Conservation (phyloP, 1,140 invertebrate species). For the Lasioglossum baleicum region DNA sequence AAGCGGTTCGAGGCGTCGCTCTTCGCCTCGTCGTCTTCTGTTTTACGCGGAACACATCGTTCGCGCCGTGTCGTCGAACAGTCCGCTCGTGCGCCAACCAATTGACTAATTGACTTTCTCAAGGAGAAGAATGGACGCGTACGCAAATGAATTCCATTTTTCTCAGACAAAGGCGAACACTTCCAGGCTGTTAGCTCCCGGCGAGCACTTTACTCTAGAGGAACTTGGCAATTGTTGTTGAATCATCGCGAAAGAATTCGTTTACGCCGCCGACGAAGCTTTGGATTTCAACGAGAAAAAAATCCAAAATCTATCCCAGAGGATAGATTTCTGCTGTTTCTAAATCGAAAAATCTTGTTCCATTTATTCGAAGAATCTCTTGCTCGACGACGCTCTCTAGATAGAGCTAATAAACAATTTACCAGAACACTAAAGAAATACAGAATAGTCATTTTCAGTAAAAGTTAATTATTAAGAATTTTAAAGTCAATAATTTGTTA, state of each 20-base stretch:
- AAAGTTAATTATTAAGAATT: no score
- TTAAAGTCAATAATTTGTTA: no score
- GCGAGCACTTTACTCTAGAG: background rate
- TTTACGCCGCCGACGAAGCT: background rate
- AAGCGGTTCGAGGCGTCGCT: slow-evolving; percentile 35
- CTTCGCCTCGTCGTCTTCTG: slow-evolving; percentile 13
- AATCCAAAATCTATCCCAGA: background rate
- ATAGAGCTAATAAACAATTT: background rate
- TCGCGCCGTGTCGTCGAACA: background rate
- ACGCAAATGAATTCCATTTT: slow-evolving; percentile 35
- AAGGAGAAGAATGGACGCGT: slow-evolving; percentile 35
- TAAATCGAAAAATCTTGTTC: no score
- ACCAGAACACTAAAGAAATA: background rate
- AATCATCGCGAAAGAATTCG: background rate
- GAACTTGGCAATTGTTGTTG: slow-evolving; percentile 1
- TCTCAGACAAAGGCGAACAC: background rate
- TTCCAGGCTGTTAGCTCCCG: background rate
- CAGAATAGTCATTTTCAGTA: background rate
- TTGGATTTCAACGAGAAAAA: background rate
- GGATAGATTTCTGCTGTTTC: no score
- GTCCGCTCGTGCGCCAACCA: slow-evolving; percentile 10
- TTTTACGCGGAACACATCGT: slow-evolving; percentile 29
- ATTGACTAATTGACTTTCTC: slow-evolving; percentile 47
- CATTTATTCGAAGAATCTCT: background rate
- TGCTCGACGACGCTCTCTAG: background rate